Evolutionary conservation across 1,140 invertebrate species (phyloP).

Genomic region (Scaptomyza hsui): DNA sequence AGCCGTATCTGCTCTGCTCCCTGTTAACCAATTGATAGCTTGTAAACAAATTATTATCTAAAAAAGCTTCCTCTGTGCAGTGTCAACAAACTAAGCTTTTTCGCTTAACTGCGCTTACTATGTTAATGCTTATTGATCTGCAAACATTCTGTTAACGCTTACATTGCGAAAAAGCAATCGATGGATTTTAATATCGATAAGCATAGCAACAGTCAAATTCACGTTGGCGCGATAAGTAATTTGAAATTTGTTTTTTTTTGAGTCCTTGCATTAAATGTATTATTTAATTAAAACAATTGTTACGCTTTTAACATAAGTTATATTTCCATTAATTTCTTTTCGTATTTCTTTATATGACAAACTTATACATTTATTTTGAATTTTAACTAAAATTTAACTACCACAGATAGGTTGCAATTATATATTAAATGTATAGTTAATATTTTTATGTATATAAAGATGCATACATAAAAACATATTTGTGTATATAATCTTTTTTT

Average conservation of each 20-base stretch:
- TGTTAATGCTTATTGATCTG: slow-evolving; percentile 1
- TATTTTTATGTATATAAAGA: slow-evolving; percentile 46
- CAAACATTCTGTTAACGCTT: slow-evolving; percentile 1
- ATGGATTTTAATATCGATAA: neutral
- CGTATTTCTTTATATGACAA: slow-evolving; percentile 74
- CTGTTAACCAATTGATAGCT: neutral
- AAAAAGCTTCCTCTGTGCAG: neutral
- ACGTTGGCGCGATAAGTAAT: too few relatives aligned
- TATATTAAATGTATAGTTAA: slow-evolving; percentile 53
- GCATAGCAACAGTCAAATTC: neutral
- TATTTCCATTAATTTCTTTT: slow-evolving; percentile 76
- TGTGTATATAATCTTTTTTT: slow-evolving; percentile 28
- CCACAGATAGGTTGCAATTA: slow-evolving; percentile 84
- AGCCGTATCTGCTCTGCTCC: slow-evolving; percentile 1
- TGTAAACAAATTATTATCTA: slow-evolving; percentile 10
- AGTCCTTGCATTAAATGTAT: too few relatives aligned
- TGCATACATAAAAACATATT: slow-evolving; percentile 43
- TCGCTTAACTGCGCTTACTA: neutral
- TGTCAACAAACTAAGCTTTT: slow-evolving; percentile 4
- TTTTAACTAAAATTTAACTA: slow-evolving; percentile 84
- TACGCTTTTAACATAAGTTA: slow-evolving; percentile 55
- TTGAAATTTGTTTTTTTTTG: too few relatives aligned
- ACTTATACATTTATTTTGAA: slow-evolving; percentile 77
- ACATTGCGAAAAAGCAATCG: neutral
- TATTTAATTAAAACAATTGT: neutral